Evolutionary conservation across 2,888 invertebrate species (phyloP), one percentile per base, ranked within the genome.

Genomic region (Helicoverpa assulta): DNA sequence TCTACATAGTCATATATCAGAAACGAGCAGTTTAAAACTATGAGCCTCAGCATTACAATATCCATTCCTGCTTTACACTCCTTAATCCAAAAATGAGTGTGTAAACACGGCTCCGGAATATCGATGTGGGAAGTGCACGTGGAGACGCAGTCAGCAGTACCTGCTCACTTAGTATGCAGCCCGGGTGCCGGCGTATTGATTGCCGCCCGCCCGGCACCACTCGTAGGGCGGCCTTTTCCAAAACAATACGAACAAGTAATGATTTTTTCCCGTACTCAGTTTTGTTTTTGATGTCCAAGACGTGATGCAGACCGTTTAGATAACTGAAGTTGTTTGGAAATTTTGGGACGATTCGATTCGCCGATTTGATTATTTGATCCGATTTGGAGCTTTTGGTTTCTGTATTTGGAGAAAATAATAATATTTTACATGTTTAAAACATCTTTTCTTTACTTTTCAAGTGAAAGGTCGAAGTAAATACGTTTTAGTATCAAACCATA

Each of bases 111-210:
- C 60, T 71, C 33, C 62, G 70, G 85, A 84, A 81, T 85, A 84
- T 82, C 83, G 85, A 81, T 79, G 78, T 74, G 79, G 79, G 81
- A 67, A 70, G 19, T 80, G 85, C 85, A 85, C 86, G 88, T 86
- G 85, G 73, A 65, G 81, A 76, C 79, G 85, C 86, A 84, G 72
- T 64, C 83, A 81, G 84, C 85, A 84, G 85, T 87, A 89, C 88
- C 88, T 89, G 52, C 88, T 92, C 91, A 91, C 85, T 96, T 96
- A 96, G 96, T 96, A 96, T 96, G 96, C 96, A 93, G 95, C 84
- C 84, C 93, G 93, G 95, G 96, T 96, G 91, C 95, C 95, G 96
- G 96, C 95, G 96, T 97, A 97, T 97, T 96, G 96, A 97, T 97
- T 96, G 96, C 96, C 92, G 94, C 95, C 86, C 87, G 83, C 82